Evolutionary conservation across 2,113 vertebrate species (phyloP).

Genomic region (Beaufortia kweichowensis): DNA sequence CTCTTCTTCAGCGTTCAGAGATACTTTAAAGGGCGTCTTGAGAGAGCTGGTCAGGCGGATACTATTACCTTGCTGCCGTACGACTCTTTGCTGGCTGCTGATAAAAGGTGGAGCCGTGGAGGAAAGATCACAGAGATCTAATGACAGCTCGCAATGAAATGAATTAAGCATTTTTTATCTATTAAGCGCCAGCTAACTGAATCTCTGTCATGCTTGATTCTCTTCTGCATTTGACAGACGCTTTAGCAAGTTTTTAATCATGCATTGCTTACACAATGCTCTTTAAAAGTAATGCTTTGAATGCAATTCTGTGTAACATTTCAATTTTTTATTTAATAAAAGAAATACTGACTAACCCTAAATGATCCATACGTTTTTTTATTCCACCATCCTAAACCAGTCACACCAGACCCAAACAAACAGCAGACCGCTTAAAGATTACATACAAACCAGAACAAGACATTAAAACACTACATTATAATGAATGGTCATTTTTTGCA

Average conservation of each 20-base stretch:
- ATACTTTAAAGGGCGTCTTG: slow-evolving; percentile 46
- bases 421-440: no score
- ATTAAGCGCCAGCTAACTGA: no score
- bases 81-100: slow-evolving; percentile 3
- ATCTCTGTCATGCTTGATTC: no score
- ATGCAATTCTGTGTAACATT: not conserved
- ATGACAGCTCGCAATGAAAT: slow-evolving; percentile 29
- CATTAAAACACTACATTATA: no score
- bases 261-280: not conserved
- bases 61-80: not conserved
- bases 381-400: not conserved
- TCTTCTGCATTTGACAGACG: no score
- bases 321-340: no score
- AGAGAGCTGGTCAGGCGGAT: not conserved
- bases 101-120: not conserved
- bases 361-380: not conserved
- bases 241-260: no score
- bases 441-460: no score
- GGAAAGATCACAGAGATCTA: slow-evolving; percentile 49
- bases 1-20: slow-evolving; percentile 68
- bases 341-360: no score
- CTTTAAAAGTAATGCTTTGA: not conserved
- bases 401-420: not conserved
- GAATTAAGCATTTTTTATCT: not conserved
- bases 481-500: no score